Percentiles rank a stretch among this genome's conserved stretches.
Evolutionary conservation across 2,797 vertebrate genomes (phyloP).

Genomic region (Leptatherina wallacei): DNA sequence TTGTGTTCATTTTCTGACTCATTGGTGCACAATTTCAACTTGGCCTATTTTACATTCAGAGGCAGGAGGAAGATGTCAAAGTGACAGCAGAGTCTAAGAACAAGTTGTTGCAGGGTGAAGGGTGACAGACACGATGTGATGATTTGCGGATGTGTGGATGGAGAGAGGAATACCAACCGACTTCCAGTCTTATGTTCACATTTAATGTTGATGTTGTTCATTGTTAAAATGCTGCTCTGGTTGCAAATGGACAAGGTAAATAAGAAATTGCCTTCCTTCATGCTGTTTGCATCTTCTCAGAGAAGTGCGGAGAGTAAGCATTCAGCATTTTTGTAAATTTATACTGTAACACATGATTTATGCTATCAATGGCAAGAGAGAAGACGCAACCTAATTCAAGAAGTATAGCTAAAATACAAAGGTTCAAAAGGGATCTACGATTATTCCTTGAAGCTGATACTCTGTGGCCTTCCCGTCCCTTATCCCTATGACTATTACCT

Average conservation of each 20-base stretch:
- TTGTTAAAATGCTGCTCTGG: slow-evolving; percentile 1
- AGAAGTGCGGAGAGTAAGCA: background rate
- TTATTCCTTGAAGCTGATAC: background rate
- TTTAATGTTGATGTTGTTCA: background rate
- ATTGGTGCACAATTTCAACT: slow-evolving; percentile 48
- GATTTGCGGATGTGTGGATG: slow-evolving; percentile 12
- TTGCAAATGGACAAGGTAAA: background rate
- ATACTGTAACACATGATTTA: background rate
- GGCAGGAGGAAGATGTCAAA: slow-evolving; percentile 60
- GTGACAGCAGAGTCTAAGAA: slow-evolving; percentile 63
- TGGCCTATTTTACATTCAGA: slow-evolving; percentile 65
- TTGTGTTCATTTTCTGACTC: slow-evolving; percentile 53
- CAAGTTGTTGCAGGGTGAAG: slow-evolving; percentile 63
- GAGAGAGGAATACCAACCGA: background rate
- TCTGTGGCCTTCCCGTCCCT: background rate
- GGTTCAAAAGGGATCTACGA: background rate
- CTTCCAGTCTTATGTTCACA: background rate
- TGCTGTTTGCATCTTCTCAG: background rate
- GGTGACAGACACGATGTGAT: slow-evolving; percentile 52
- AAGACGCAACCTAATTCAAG: background rate
- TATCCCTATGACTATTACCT: background rate
- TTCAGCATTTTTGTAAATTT: background rate
- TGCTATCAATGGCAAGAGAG: background rate
- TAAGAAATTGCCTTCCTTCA: background rate
- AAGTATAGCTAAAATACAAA: background rate